phyloP scores from a whole-genome alignment of 2,888 invertebrate species.

The Lucinisca nassula region DNA sequence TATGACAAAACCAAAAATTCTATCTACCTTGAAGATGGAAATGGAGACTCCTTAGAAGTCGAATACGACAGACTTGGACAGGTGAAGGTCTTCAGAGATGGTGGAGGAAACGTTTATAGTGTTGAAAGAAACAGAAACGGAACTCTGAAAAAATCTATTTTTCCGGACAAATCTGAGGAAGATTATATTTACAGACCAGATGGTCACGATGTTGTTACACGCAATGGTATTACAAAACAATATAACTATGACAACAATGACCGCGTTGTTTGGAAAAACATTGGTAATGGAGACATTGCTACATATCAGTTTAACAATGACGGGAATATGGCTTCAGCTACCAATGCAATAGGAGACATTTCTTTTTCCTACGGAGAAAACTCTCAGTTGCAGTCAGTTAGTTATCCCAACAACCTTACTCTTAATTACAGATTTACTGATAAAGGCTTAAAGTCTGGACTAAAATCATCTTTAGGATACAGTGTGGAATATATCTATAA shows the following conservation, averaged over 20 bases:
- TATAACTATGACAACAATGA: slow-evolving; percentile 11
- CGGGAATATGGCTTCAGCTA: slow-evolving; percentile 3
- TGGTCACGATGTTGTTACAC: slow-evolving; percentile 12
- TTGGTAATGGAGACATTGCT: neutral
- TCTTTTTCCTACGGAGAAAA: neutral
- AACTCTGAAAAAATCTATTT: slow-evolving; percentile 12
- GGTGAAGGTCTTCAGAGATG: slow-evolving; percentile 27
- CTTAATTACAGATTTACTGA: neutral
- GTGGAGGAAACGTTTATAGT: slow-evolving; percentile 35
- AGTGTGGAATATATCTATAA: slow-evolving; percentile 25
- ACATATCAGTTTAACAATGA: slow-evolving; percentile 21
- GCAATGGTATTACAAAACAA: slow-evolving; percentile 5
- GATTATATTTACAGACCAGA: slow-evolving; percentile 12
- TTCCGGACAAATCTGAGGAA: slow-evolving; percentile 39
- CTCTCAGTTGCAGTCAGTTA: neutral
- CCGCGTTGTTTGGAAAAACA: slow-evolving; percentile 21
- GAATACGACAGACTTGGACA: slow-evolving; percentile 17
- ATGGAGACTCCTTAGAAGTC: slow-evolving; percentile 34
- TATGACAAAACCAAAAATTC: neutral
- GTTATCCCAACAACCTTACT: neutral
- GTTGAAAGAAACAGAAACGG: slow-evolving; percentile 30
- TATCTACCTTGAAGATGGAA: slow-evolving; percentile 42
- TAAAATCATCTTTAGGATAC: slow-evolving; percentile 22
- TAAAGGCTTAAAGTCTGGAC: neutral
- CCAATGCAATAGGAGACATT: slow-evolving; percentile 7